Evolutionary conservation across 2,797 vertebrate genomes (phyloP).

Genomic region (Carduelis carduelis): DNA sequence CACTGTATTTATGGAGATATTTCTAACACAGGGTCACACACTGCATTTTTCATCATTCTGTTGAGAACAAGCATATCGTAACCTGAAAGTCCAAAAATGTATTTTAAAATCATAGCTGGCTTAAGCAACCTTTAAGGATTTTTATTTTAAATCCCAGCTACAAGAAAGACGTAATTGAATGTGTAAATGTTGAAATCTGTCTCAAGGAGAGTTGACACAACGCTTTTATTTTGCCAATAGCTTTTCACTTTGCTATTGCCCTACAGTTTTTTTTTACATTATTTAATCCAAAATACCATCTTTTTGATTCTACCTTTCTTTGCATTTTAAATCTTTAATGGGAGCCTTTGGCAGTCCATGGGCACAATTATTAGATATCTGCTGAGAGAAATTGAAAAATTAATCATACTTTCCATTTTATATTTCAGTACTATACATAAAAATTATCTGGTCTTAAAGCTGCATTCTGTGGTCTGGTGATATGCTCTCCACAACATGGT

Average conservation of each 20-base stretch:
- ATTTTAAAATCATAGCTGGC: conserved; percentile 12
- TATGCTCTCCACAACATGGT: conserved; percentile 35
- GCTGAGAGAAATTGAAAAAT: conserved; percentile 98
- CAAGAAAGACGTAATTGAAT: background rate
- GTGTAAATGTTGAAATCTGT: conserved; percentile 57
- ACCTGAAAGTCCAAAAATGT: background rate
- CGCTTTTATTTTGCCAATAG: conserved; percentile 67
- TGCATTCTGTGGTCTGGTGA: conserved; percentile 59
- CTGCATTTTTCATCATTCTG: background rate
- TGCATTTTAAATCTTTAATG: conserved; percentile 98
- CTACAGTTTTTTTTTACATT: conserved; percentile 92
- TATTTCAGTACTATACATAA: conserved; percentile 84
- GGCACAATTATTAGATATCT: conserved; percentile 97
- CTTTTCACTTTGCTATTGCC: conserved; percentile 83
- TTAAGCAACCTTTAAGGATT: background rate
- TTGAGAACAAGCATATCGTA: background rate
- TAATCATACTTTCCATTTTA: conserved; percentile 92
- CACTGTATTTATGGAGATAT: background rate
- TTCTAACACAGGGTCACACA: background rate
- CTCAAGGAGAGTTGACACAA: conserved; percentile 42
- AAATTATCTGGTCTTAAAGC: conserved; percentile 76
- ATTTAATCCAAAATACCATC: conserved; percentile 96
- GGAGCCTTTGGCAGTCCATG: conserved; percentile 88
- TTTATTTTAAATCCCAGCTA: background rate
- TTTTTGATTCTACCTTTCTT: conserved; percentile 92